These are phyloP conservation scores for Diglossa brunneiventris DNA, from an alignment of 2,113 vertebrate species.

Conservation along the genomic window DNA sequence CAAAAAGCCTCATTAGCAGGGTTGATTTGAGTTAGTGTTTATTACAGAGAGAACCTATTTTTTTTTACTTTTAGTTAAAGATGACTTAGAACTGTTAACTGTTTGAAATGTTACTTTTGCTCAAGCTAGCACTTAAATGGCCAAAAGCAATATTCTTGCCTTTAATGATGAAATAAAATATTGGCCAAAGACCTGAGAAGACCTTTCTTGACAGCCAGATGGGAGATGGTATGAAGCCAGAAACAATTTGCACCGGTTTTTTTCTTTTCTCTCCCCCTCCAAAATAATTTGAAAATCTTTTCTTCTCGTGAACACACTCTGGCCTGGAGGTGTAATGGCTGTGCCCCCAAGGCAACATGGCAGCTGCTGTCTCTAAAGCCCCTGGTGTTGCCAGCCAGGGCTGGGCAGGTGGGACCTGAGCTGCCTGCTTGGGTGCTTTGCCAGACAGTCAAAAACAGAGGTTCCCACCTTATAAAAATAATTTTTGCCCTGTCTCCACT, in stretches of 20 bases:
- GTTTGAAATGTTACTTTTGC: neutral
- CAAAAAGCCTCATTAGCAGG: neutral
- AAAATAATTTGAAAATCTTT: neutral
- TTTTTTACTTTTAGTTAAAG: neutral
- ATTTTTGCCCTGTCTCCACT: fast-evolving
- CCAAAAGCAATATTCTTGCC: neutral
- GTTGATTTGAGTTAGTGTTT: neutral
- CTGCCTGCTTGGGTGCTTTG: neutral
- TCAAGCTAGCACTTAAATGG: neutral
- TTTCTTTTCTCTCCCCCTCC: fast-evolving
- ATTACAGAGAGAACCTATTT: neutral
- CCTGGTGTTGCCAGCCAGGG: fast-evolving
- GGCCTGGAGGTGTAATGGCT: neutral
- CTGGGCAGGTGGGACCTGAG: neutral
- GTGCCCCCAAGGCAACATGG: fast-evolving
- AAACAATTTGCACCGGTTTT: neutral
- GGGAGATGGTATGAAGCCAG: neutral
- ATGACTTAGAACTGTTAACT: neutral
- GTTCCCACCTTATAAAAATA: neutral
- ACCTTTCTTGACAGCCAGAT: neutral
- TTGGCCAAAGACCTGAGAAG: neutral
- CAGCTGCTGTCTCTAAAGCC: neutral
- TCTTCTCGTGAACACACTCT: neutral
- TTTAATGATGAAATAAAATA: neutral
- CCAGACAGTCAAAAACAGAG: neutral